Evolutionary conservation across 1,140 invertebrate genomes (phyloP), one percentile per base, ranked within the genome.

Genomic region (Archivesica marissinica): DNA sequence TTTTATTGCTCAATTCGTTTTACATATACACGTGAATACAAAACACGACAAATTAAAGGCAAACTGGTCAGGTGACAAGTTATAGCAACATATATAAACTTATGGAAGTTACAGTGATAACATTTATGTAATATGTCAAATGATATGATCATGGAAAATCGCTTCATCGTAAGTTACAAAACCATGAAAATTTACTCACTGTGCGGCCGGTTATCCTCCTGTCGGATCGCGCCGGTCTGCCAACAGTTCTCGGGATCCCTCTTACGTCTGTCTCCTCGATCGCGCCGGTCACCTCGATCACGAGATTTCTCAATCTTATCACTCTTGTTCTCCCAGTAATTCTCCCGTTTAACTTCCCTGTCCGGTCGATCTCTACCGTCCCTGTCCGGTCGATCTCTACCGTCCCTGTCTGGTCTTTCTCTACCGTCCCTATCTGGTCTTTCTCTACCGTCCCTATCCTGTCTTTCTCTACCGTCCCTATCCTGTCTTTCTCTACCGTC

Each of bases 321-420:
- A 11, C 28, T 47, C 70, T 85, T n/a, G n/a, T n/a, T 85, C 70
- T 85, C 77, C 23, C 74, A 72, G 50, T 52, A 88, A 83, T 75
- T 84, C 15, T 88, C 89, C 23, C 75, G 30, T 50, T 77, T 52
- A 56, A 7, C 28, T 6, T 56, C 35, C 11, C 39, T 52, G 28
- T 72, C 68, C 0, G 68, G 38, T 28, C 88, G 38, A 28, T 80
- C 75, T 56, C 72, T 75, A 44, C 35, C 23, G 56, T 44, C 44
- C 33, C 50, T 30, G 7, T 59, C 75, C 6, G 38, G 7, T 52
- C 56, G 6, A n/a, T 80, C 77, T 15, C 64, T 15, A 6, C 72
- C 54, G 20, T 86, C 84, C 9, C 72, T 66, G 20, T 86, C 84
- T 41, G 52, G 35, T 38, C 68, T 66, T 33, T 72, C 68, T 11